Evolutionary conservation across 1,140 invertebrate species (phyloP).

Genomic region (Ylistrum balloti): DNA sequence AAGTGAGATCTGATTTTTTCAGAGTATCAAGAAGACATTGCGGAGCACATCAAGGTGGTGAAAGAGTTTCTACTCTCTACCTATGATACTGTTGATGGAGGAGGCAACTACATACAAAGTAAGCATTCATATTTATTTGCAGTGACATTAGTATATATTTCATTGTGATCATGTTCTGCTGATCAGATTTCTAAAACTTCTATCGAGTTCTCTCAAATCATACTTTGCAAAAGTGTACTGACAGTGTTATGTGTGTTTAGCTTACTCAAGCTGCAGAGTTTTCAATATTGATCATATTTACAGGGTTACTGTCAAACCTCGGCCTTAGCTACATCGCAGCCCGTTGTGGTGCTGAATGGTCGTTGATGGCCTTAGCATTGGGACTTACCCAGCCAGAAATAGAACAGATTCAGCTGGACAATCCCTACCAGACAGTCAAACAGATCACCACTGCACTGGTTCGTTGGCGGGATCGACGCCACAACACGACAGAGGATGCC

Average conservation of each 20-base stretch:
- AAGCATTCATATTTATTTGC: not conserved
- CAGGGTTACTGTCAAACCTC: slow-evolving; percentile 72
- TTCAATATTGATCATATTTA: slow-evolving; percentile 42
- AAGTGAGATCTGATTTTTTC: not conserved
- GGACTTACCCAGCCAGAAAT: slow-evolving; percentile 71
- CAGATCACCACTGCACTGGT: slow-evolving; percentile 62
- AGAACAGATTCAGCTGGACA: slow-evolving; percentile 74
- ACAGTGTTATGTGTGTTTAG: no score
- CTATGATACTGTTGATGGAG: slow-evolving; percentile 63
- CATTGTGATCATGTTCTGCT: not conserved
- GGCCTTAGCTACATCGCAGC: slow-evolving; percentile 71
- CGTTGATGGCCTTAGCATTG: slow-evolving; percentile 65
- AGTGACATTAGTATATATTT: no score
- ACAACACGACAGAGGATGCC: slow-evolving; percentile 43
- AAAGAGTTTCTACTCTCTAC: slow-evolving; percentile 66
- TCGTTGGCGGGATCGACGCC: slow-evolving; percentile 60
- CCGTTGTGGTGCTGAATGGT: slow-evolving; percentile 74
- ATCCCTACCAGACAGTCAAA: slow-evolving; percentile 61
- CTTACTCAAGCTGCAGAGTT: no score
- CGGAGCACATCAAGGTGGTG: slow-evolving; percentile 66
- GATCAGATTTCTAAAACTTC: no score
- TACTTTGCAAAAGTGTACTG: no score
- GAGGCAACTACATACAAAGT: not conserved
- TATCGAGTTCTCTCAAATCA: no score
- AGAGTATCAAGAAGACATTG: slow-evolving; percentile 69